Percentiles rank a stretch among this genome's conserved stretches.
phyloP scores from a whole-genome alignment of 2,797 vertebrate genomes.

The Corythornis leucogaster region DNA sequence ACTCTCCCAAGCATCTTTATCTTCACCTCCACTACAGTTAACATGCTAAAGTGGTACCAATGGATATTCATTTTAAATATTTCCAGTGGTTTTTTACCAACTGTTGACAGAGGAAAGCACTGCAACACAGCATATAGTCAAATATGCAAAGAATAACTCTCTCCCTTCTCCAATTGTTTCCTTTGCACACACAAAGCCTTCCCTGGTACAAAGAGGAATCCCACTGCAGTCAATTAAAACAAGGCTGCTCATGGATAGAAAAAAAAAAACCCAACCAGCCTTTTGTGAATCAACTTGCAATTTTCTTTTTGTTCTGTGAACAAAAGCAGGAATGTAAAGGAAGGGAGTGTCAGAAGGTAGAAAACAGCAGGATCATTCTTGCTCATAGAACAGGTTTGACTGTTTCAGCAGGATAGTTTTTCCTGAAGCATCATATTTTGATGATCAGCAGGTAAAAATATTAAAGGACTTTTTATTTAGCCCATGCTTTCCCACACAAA shows the following conservation, averaged over 20 bases:
- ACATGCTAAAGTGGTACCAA: background rate
- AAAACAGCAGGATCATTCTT: background rate
- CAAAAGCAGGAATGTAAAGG: background rate
- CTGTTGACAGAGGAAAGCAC: background rate
- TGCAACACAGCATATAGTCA: background rate
- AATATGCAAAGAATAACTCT: background rate
- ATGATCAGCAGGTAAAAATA: background rate
- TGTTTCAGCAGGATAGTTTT: background rate
- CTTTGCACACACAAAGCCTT: background rate
- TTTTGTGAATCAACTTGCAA: background rate
- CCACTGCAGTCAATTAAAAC: conserved; percentile 42
- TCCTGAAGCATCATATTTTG: background rate
- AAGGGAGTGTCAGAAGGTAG: background rate
- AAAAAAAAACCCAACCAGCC: background rate
- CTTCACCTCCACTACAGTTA: background rate
- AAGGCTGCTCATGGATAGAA: background rate
- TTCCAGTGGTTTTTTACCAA: background rate
- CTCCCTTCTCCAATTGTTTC: background rate
- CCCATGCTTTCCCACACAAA: background rate
- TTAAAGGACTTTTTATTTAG: background rate
- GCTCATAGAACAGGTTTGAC: background rate
- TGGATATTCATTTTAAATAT: background rate
- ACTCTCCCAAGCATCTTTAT: background rate
- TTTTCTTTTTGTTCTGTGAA: background rate
- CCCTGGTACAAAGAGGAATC: background rate